Evolutionary conservation across 2,797 vertebrate species (phyloP).

Genomic region (Lates japonicus): DNA sequence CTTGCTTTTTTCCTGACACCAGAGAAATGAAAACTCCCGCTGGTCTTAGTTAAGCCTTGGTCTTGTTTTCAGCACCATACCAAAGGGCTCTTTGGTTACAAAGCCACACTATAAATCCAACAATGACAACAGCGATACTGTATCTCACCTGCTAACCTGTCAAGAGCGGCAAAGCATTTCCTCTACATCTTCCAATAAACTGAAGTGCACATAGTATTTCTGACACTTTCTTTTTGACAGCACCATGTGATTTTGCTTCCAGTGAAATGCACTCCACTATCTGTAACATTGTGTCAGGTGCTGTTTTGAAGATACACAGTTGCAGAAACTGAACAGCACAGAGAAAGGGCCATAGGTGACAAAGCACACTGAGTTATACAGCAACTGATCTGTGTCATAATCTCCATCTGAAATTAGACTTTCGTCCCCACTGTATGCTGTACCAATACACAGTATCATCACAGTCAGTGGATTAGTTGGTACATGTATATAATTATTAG

Average conservation of each 20-base stretch:
- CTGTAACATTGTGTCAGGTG: slow-evolving; percentile 24
- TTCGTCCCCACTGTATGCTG: neutral
- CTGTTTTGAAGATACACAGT: slow-evolving; percentile 35
- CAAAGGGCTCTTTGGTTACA: slow-evolving; percentile 12
- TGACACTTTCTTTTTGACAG: slow-evolving; percentile 4
- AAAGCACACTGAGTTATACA: neutral
- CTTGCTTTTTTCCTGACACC: neutral
- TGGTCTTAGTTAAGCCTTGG: neutral
- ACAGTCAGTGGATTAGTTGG: too few species aligned
- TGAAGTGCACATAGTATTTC: slow-evolving; percentile 1
- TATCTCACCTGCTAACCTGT: slow-evolving; percentile 33
- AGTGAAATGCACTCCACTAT: slow-evolving; percentile 18
- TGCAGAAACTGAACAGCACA: slow-evolving; percentile 28
- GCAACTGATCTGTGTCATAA: slow-evolving; percentile 23
- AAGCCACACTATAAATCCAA: slow-evolving; percentile 27
- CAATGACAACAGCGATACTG: neutral
- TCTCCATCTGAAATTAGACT: slow-evolving; percentile 25
- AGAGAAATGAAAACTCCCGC: neutral
- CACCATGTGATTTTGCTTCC: slow-evolving; percentile 21
- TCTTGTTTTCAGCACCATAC: slow-evolving; percentile 31
- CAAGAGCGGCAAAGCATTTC: slow-evolving; percentile 14
- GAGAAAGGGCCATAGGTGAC: neutral
- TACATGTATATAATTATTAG: too few species aligned
- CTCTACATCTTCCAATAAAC: slow-evolving; percentile 1
- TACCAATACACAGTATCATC: neutral